Evolutionary conservation across 1,140 invertebrate genomes (phyloP).

Genomic region (Psix sp.): DNA sequence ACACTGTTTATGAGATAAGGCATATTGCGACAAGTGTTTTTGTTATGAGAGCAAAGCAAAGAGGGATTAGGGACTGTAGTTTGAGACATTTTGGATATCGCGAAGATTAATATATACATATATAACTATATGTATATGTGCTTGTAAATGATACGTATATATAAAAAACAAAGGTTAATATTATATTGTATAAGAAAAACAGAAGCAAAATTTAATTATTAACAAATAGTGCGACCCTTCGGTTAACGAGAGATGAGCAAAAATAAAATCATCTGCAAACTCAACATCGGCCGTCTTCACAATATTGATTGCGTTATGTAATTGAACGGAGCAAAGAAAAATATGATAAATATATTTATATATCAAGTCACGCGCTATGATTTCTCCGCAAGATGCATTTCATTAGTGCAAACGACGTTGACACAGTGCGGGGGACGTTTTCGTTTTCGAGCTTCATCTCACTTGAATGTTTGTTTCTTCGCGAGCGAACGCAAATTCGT

Average conservation of each 20-base stretch:
- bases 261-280: slow-evolving; percentile 30
- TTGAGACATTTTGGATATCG: slow-evolving; percentile 33
- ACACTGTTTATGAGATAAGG: slow-evolving; percentile 38
- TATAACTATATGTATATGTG: slow-evolving; percentile 62
- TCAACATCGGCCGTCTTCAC: slow-evolving; percentile 44
- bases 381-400: too few relatives aligned
- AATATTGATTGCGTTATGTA: slow-evolving; percentile 59
- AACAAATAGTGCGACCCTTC: slow-evolving; percentile 53
- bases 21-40: slow-evolving; percentile 64
- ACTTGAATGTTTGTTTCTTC: too few relatives aligned
- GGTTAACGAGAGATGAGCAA: slow-evolving; percentile 37
- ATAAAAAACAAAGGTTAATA: slow-evolving; percentile 56
- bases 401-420: too few relatives aligned
- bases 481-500: too few relatives aligned
- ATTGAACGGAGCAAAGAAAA: slow-evolving; percentile 54
- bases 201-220: slow-evolving; percentile 37
- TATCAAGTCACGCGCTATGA: slow-evolving; percentile 53
- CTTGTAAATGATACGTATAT: slow-evolving; percentile 63
- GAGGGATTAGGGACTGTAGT: slow-evolving; percentile 47
- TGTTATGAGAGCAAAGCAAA: slow-evolving; percentile 61
- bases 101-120: slow-evolving; percentile 65
- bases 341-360: slow-evolving; percentile 71
- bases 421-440: too few relatives aligned
- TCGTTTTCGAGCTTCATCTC: too few relatives aligned
- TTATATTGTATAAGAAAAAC: slow-evolving; percentile 60